phyloP scores from a whole-genome alignment of 2,797 vertebrate genomes.

The Hippocampus kuda region DNA sequence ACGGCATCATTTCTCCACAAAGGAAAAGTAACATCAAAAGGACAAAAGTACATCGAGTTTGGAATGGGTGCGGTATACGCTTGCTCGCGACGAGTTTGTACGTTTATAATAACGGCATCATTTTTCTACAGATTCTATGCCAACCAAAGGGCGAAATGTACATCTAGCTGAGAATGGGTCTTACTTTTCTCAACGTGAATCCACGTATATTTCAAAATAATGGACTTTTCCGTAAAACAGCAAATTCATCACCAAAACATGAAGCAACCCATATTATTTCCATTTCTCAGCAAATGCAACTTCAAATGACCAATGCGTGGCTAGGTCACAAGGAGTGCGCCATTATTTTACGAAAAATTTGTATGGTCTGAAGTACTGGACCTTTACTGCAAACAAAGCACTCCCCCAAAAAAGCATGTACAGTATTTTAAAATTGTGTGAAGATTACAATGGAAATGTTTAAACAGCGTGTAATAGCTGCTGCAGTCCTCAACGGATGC shows the following conservation, averaged over 20 bases:
- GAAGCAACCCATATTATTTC: background rate
- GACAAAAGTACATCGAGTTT: too few relatives aligned
- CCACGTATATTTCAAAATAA: background rate
- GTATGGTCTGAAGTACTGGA: too few relatives aligned
- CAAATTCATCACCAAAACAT: too few relatives aligned
- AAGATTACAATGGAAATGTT: too few relatives aligned
- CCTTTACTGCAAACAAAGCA: too few relatives aligned
- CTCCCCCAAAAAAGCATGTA: too few relatives aligned
- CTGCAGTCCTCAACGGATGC: too few relatives aligned
- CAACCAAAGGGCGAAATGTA: background rate
- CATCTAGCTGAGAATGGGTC: background rate
- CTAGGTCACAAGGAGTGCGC: background rate
- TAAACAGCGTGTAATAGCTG: too few relatives aligned
- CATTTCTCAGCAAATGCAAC: background rate
- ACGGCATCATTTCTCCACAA: background rate
- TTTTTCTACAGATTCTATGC: background rate
- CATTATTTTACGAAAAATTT: too few relatives aligned
- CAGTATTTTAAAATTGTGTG: too few relatives aligned
- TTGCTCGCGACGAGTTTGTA: too few relatives aligned
- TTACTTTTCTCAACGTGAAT: background rate
- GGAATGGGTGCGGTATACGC: too few relatives aligned
- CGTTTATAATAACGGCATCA: background rate
- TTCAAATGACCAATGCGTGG: background rate
- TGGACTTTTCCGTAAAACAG: background rate
- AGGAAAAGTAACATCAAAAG: background rate